Evolutionary conservation across 2,888 invertebrate genomes (phyloP), one percentile per base, ranked within the genome.

Genomic region (Phragmatobia fuliginosa): DNA sequence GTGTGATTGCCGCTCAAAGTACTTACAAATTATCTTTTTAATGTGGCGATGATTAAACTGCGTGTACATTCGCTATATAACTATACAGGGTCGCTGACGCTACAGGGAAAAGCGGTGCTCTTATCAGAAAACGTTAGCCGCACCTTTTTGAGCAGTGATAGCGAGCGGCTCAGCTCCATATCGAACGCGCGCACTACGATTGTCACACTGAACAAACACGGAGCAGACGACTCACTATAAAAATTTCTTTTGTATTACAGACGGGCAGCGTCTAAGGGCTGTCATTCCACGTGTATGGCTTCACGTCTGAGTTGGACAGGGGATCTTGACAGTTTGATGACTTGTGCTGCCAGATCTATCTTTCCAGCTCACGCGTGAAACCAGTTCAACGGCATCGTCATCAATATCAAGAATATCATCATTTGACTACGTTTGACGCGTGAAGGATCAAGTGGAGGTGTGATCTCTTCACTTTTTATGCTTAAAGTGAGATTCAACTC

Each of bases 401-500:
- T 38, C 21, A 49, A 21, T n/a, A 2, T 38, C 32, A 71, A 52
- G 49, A 59, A 62, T 36, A 56, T 31, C 16, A 56, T 8, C 56
- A 33, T 28, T 41, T 11, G 62, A 68, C 66, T 69, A 73, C 31
- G 10, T 64, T 32, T 69, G 66, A 66, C 78, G 94, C 94, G 92
- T 90, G 79, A 89, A 88, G 93, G 94, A 91, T 92, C 91, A 95
- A 95, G 95, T 95, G 95, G 95, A 95, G 95, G 95, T 95, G 95
- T 95, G 95, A 95, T 95, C 95, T 95, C 95, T 95, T 95, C 95
- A 95, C 95, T 95, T 95, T 95, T 94, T 92, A 87, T 90, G 85
- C 79, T 89, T 94, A 94, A 95, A 95, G 95, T 95, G 95, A 95
- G 95, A 95, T 95, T 95, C 95, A 95, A 95, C 95, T 95, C 95